These are phyloP conservation scores for Leuctra nigra DNA, from an alignment of 2,888 invertebrate genomes.

Conservation along the genomic window DNA sequence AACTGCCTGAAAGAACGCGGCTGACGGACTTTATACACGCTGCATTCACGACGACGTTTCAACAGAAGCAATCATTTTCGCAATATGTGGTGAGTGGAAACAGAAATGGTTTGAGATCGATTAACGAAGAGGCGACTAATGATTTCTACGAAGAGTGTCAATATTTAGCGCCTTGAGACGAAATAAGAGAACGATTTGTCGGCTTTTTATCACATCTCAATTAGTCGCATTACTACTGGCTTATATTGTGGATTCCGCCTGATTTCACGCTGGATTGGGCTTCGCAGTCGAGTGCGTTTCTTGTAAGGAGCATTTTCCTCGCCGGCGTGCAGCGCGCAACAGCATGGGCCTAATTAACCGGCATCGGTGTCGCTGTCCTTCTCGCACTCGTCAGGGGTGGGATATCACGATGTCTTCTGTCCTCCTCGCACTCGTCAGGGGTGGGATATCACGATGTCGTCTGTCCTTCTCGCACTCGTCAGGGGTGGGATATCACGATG, in stretches of 20 bases:
- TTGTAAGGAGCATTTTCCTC: background rate
- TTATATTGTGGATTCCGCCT: slow-evolving; percentile 1
- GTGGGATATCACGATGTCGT: too few species aligned
- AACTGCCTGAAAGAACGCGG: background rate
- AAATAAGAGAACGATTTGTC: background rate
- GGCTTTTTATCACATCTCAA: slow-evolving; percentile 1
- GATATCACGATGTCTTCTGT: too few species aligned
- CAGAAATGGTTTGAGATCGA: too few species aligned
- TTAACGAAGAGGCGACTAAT: too few species aligned
- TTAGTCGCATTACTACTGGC: background rate
- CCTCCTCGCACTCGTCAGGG: too few species aligned
- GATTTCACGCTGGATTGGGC: background rate
- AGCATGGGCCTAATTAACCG: slow-evolving; percentile 32
- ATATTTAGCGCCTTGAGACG: background rate
- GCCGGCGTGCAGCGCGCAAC: background rate
- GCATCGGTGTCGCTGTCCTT: slow-evolving; percentile 3
- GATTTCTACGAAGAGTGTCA: too few species aligned
- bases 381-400: background rate
- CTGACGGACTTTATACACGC: background rate
- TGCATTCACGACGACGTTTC: background rate
- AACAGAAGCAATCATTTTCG: too few species aligned
- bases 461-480: background rate
- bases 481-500: too few species aligned
- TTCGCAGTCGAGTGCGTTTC: background rate
- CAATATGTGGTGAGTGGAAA: too few species aligned